A percentile compares a stretch with the other conserved stretches of the same genome.
phyloP scores from a whole-genome alignment of 2,113 vertebrate genomes.

The Heptranchias perlo region DNA sequence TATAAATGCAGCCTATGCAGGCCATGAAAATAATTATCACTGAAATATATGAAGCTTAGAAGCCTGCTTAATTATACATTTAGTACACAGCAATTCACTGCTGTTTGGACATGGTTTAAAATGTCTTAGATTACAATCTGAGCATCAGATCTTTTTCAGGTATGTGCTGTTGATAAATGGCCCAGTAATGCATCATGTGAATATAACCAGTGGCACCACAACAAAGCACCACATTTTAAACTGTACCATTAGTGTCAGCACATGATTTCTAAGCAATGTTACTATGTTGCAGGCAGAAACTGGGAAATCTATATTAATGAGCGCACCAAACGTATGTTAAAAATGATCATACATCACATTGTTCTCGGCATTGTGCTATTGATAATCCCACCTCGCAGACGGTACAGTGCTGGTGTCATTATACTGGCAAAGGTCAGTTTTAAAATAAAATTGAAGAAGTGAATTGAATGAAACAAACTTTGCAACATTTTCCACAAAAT shows the following conservation, averaged over 20 bases:
- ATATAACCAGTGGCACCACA: neutral
- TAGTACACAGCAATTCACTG: neutral
- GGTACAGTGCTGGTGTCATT: neutral
- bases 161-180: neutral
- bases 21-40: neutral
- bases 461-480: neutral
- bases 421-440: neutral
- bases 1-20: neutral
- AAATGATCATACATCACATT: neutral
- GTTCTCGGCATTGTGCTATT: neutral
- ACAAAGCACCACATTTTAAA: neutral
- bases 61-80: neutral
- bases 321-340: neutral
- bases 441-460: neutral
- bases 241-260: neutral
- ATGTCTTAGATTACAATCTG: neutral
- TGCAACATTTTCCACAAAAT: neutral
- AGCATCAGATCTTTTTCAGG: neutral
- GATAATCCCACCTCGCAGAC: neutral
- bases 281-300: neutral
- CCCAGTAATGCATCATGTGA: neutral
- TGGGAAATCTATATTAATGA: neutral
- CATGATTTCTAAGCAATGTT: neutral
- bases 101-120: neutral
- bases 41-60: neutral